A percentile compares a stretch with the other conserved stretches of the same genome.
phyloP scores from a whole-genome alignment of 1,140 invertebrate genomes.

The Heliconius nattereri region DNA sequence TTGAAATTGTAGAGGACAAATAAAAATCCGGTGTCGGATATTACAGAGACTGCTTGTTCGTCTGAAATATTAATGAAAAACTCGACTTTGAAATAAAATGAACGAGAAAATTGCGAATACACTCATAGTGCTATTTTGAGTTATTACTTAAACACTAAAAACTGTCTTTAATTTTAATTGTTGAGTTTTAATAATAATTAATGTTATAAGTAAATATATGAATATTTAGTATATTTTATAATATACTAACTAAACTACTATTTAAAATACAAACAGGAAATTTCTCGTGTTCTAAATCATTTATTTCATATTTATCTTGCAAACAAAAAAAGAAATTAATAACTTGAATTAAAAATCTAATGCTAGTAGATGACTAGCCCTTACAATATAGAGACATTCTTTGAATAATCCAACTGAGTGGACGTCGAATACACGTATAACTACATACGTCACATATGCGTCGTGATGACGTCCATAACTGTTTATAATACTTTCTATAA shows the following conservation, averaged over 20 bases:
- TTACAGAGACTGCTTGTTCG: slow-evolving; percentile 35
- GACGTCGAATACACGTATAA: background rate
- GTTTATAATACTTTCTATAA: background rate
- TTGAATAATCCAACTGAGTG: background rate
- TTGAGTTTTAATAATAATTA: too few relatives aligned
- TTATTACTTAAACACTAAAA: slow-evolving; percentile 11
- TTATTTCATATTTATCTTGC: too few relatives aligned
- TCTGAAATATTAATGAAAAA: slow-evolving; percentile 46
- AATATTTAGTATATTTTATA: too few relatives aligned
- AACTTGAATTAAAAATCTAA: too few relatives aligned
- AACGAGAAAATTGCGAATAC: slow-evolving; percentile 32
- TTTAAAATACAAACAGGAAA: too few relatives aligned
- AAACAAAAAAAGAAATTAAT: too few relatives aligned
- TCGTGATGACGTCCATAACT: background rate
- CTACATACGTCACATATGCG: background rate
- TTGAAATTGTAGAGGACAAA: slow-evolving; percentile 30
- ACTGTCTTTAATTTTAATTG: background rate
- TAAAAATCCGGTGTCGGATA: slow-evolving; percentile 37
- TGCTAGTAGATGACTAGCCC: too few relatives aligned
- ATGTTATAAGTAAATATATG: too few relatives aligned
- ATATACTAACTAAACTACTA: too few relatives aligned
- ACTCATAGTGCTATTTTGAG: slow-evolving; percentile 14
- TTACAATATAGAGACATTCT: too few relatives aligned
- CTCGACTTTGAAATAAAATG: slow-evolving; percentile 33
- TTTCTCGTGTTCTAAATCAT: too few relatives aligned